Evolutionary conservation across 35 echinoderm and acorn worm genomes (phyloP).

Genomic region (Acanthaster planci): DNA sequence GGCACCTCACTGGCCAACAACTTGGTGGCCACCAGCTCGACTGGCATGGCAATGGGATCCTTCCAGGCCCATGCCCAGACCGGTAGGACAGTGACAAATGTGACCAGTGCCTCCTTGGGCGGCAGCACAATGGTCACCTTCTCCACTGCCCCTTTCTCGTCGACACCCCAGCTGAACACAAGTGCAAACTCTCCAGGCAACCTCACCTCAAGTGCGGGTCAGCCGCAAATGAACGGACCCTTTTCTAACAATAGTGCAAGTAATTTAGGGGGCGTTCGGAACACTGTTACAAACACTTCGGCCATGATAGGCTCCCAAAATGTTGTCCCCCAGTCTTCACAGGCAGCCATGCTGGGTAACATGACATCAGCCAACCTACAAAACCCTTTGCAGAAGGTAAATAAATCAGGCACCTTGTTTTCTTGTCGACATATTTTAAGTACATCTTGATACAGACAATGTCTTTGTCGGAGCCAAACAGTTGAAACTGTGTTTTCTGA

Average conservation of each 20-base stretch:
- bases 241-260: conserved; percentile 26
- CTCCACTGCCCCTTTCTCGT: conserved; percentile 13
- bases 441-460: no score
- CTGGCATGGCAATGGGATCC: conserved; percentile 42
- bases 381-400: conserved; percentile 22
- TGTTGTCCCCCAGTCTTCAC: not conserved
- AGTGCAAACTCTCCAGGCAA: conserved; percentile 21
- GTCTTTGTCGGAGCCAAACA: no score
- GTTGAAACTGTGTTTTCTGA: no score
- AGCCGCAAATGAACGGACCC: conserved; percentile 72
- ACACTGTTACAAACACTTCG: conserved; percentile 14
- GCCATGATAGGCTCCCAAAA: conserved; percentile 21
- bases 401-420: no score
- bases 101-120: not conserved
- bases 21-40: conserved; percentile 46
- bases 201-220: conserved; percentile 27
- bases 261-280: conserved; percentile 18
- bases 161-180: not conserved
- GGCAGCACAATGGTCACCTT: conserved; percentile 8
- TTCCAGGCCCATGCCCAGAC: conserved; percentile 24
- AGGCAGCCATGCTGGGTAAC: conserved; percentile 7
- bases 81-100: conserved; percentile 2
- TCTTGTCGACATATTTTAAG: no score
- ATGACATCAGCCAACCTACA: conserved; percentile 4
- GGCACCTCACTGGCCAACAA: conserved; percentile 26